phyloP scores from a whole-genome alignment of 2,888 invertebrate genomes.

The Cantharis nigra region DNA sequence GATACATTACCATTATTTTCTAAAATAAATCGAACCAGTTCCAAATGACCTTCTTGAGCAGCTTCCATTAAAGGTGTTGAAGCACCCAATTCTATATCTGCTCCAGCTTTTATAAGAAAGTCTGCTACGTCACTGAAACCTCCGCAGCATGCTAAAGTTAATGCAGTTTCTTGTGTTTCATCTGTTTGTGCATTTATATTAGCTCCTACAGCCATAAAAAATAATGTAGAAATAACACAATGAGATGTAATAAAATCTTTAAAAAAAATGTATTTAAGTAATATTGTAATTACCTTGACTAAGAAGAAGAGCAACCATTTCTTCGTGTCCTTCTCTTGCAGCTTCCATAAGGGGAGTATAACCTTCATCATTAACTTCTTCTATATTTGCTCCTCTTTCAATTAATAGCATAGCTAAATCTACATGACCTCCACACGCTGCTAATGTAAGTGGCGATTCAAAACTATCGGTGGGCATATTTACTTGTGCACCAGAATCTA shows the following conservation, averaged over 20 bases:
- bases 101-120: constrained; percentile 92
- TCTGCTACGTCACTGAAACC: constrained; percentile 95
- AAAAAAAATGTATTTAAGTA: background rate
- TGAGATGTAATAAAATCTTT: background rate
- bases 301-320: constrained; percentile 93
- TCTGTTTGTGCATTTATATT: constrained; percentile 98
- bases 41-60: constrained; percentile 95
- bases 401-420: constrained; percentile 94
- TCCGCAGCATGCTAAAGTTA: constrained; percentile 92
- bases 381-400: constrained; percentile 97
- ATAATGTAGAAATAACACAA: background rate
- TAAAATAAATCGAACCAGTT: constrained; percentile 85
- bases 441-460: constrained; percentile 96
- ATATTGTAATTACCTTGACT: constrained; percentile 69
- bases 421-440: constrained; percentile 98
- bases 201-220: constrained; percentile 62
- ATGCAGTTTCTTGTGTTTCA: constrained; percentile 96
- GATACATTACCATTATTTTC: constrained; percentile 88
- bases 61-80: constrained; percentile 99
- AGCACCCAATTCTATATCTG: constrained; percentile 91
- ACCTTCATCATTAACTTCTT: constrained; percentile 99
- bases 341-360: constrained; percentile 99
- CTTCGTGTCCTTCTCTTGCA: constrained; percentile 96
- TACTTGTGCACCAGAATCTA: constrained; percentile 97
- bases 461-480: constrained; percentile 99